phyloP scores from a whole-genome alignment of 2,888 invertebrate genomes.

The Macrophya alboannulata region DNA sequence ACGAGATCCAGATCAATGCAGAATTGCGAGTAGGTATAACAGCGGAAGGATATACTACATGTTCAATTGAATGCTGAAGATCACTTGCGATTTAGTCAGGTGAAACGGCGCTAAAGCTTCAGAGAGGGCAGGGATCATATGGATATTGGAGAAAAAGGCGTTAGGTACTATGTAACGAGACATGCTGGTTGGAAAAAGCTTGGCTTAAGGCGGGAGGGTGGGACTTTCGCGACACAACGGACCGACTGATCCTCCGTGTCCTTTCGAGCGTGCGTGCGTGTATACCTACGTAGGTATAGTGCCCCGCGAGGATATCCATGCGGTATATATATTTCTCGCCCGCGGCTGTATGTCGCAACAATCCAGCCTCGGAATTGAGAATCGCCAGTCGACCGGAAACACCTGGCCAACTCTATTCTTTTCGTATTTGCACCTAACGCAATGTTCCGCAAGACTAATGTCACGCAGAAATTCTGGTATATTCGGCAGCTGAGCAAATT shows the following conservation, averaged over 20 bases:
- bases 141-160: slow-evolving; percentile 42
- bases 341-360: slow-evolving; percentile 51
- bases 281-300: slow-evolving; percentile 14
- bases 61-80: slow-evolving; percentile 15
- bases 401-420: slow-evolving; percentile 54
- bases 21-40: slow-evolving; percentile 11
- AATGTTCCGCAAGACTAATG: slow-evolving; percentile 53
- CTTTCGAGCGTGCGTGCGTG: slow-evolving; percentile 31
- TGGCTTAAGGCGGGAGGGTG: slow-evolving; percentile 38
- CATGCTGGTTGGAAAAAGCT: slow-evolving; percentile 32
- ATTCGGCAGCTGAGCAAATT: slow-evolving; percentile 50
- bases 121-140: slow-evolving; percentile 19
- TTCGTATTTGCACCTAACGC: slow-evolving; percentile 52
- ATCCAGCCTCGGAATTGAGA: slow-evolving; percentile 33
- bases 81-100: slow-evolving; percentile 49
- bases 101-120: not conserved
- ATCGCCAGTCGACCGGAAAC: slow-evolving; percentile 36
- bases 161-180: slow-evolving; percentile 45
- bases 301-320: slow-evolving; percentile 6
- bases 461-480: not conserved
- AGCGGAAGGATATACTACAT: not conserved
- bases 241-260: slow-evolving; percentile 45
- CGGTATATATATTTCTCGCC: slow-evolving; percentile 25
- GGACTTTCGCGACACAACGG: slow-evolving; percentile 33
- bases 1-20: not conserved